Evolutionary conservation across 2,888 invertebrate genomes (phyloP), one percentile per base, ranked within the genome.

Genomic region (Mechanitis mazaeus): DNA sequence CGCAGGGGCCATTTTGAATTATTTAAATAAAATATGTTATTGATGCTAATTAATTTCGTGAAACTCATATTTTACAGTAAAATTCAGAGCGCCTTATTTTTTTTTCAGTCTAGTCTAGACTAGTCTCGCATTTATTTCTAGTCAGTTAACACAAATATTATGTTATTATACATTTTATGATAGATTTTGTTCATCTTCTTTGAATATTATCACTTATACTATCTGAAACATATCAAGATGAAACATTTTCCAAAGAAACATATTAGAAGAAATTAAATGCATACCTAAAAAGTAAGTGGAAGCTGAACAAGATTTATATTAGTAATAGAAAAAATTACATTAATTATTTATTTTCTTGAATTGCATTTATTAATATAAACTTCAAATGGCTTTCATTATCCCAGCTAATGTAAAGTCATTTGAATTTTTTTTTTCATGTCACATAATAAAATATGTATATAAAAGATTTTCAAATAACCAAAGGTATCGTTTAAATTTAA

Each of bases 331-430:
- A 33, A n/a, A n/a, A 20, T 35, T 38, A 33, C n/a, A 38, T 58
- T 47, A 59, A 55, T 69, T 62, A 59, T 61, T 59, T 64, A 63
- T 60, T 64, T 35, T 64, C 56, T 42, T 42, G 3, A 42, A 9
- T 42, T 9, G 3, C 9, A 11, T 58, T 35, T 64, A 46, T 12
- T 35, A 50, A 33, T 33, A 55, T 53, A 46, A 45, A 56, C 69
- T 75, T 79, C 83, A 83, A 87, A 84, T 84, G 83, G 64, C 71
- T 79, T 83, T 81, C 68, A 81, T 84, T 86, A 80, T 71, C 86
- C 87, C 89, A 89, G 89, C 87, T 84, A 79, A 81, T 80, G 81
- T 70, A 83, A 81, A 81, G 72, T 72, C 80, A 83, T 85, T 87
- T 85, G 81, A 78, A 72, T 53, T 50, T 31, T 20, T 20, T 20